phyloP scores from a whole-genome alignment of 2,113 vertebrate species.

The Opisthocomus hoazin region DNA sequence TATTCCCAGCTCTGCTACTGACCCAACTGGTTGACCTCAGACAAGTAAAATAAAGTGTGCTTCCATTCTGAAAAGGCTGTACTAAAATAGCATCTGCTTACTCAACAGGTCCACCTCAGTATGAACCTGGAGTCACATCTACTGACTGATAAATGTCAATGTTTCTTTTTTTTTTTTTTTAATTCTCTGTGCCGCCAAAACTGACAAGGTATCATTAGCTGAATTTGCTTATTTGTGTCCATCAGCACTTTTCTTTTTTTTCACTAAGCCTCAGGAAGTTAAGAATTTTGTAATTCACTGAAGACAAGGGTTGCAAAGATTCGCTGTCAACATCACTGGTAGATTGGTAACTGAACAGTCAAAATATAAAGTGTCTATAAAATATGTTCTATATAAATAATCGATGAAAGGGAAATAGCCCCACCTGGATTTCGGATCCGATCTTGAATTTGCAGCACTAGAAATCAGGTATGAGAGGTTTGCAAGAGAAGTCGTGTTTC shows the following conservation, averaged over 20 bases:
- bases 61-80: constrained; percentile 24
- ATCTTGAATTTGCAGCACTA: neutral
- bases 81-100: constrained; percentile 29
- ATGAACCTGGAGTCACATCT: neutral
- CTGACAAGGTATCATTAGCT: neutral
- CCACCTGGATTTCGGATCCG: neutral
- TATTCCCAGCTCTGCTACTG: neutral
- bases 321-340: neutral
- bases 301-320: neutral
- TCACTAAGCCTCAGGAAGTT: neutral
- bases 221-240: neutral
- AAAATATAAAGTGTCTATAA: neutral
- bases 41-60: neutral
- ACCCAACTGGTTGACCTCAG: constrained; percentile 3
- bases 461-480: neutral
- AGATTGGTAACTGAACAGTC: neutral
- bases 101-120: neutral
- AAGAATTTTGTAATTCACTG: neutral
- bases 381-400: neutral
- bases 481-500: neutral
- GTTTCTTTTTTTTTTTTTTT: neutral
- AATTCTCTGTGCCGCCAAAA: neutral
- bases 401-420: neutral
- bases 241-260: neutral
- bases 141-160: neutral